Base-by-base conservation (phyloP, 2,113 vertebrate genomes). In the Hippocampus mohnikei region DNA sequence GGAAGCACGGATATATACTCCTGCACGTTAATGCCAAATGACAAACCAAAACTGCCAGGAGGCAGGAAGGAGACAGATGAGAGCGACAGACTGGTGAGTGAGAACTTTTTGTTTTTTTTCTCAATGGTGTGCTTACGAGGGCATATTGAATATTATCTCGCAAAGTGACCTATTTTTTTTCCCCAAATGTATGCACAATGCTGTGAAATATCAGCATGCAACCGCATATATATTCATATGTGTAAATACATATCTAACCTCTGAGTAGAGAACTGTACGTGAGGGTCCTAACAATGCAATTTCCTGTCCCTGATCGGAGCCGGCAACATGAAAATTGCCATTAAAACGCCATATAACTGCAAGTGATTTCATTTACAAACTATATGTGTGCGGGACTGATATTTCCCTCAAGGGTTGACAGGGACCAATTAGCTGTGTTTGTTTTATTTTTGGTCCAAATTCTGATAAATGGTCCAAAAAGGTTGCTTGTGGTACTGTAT, bases 101-200 rank as follows among this genome's bases (percentile, higher is more conserved):
- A 8, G 40, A 21, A 40, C 20, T 11, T 61, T 2, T 20, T 40
- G 29, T 37, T 61, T 33, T 20, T 61, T 48, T 48, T 48, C 25
- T 12, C 27, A 4, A 37, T 6, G 9, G 18, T 37, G 29, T 16
- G 27, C 27, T 5, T 18, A 7, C 1, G 40, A 71, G 58, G 48
- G 70, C 33, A 37, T 66, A 69, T 63, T 25, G 18, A 65, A 50
- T 73, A 71, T 53, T 71, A 79, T 77, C 81, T 21, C 11, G 84
- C 81, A 85, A 85, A 78, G 79, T 77, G 84, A 76, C 84, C 87
- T 81, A 85, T 52, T 52, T 21, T 52, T 20, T 50, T 20, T 1
- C 87, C 78, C 70, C 72, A 66, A 86, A 85, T 77, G 84, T 76
- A 79, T 73, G 62, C 3, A 61, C 29, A 61, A 33, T 60, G 27